A percentile compares a stretch with the other conserved stretches of the same genome.
Conservation (phyloP, 2,113 vertebrate genomes). For the Ochotona princeps region DNA sequence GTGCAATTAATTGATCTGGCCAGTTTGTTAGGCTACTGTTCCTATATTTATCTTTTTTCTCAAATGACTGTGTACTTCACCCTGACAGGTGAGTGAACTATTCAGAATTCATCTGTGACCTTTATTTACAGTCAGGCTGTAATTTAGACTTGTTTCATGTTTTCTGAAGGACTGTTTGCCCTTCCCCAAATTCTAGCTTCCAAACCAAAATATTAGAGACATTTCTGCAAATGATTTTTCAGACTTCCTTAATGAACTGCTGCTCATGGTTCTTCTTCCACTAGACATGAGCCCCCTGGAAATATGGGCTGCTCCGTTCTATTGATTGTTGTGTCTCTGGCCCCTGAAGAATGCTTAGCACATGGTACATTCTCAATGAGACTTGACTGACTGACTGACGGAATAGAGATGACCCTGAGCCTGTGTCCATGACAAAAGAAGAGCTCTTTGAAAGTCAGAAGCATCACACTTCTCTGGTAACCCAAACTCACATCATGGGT, state of each 20-base stretch:
- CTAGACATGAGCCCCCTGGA: background rate
- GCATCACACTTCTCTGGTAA: background rate
- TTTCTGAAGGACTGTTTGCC: slow-evolving; percentile 30
- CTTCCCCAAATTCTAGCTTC: slow-evolving; percentile 32
- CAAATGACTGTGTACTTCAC: background rate
- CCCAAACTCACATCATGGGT: background rate
- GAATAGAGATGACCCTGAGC: background rate
- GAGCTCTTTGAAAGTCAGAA: background rate
- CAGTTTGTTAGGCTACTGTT: background rate
- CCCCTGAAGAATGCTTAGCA: background rate
- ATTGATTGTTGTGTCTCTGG: background rate
- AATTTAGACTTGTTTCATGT: background rate
- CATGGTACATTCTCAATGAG: background rate
- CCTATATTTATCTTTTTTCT: background rate
- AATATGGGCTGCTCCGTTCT: background rate
- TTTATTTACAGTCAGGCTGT: background rate
- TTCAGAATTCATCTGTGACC: background rate
- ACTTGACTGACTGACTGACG: background rate
- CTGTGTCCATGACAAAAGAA: background rate
- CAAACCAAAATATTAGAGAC: background rate
- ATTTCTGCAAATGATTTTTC: background rate
- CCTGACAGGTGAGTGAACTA: background rate
- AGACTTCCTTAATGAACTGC: background rate
- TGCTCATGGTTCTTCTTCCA: background rate
- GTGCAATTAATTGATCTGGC: background rate